A percentile compares a stretch with the other conserved stretches of the same genome.
These are phyloP conservation scores for Eurystomus gularis DNA, from an alignment of 2,113 vertebrate species.

Conservation along the genomic window DNA sequence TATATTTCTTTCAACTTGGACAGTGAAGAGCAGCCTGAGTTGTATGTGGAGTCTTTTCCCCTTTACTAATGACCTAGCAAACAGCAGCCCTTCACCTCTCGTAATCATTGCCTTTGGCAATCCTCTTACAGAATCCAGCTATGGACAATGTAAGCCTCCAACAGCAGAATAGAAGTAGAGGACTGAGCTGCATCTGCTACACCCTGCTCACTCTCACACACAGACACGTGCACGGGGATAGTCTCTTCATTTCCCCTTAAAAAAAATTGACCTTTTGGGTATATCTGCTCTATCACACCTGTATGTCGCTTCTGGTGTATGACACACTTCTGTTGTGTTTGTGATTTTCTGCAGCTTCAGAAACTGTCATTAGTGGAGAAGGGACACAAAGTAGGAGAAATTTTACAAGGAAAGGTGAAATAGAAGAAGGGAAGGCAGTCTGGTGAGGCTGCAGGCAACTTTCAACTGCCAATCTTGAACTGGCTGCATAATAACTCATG, in stretches of 20 bases:
- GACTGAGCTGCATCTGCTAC: neutral
- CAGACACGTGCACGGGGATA: neutral
- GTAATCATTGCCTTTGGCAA: neutral
- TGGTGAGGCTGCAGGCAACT: slow-evolving; percentile 49
- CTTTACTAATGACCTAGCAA: neutral
- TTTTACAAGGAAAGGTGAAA: slow-evolving; percentile 47
- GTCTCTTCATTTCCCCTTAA: neutral
- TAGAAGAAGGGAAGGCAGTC: slow-evolving; percentile 48
- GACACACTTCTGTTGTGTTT: neutral
- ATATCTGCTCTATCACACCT: neutral
- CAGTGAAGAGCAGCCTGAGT: neutral
- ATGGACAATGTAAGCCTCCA: neutral
- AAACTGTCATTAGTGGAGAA: slow-evolving; percentile 56
- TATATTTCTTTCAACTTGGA: neutral
- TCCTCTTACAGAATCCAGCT: neutral
- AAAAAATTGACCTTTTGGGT: neutral
- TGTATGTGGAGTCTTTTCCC: neutral
- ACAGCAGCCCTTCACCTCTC: neutral
- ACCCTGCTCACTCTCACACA: neutral
- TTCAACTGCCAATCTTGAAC: slow-evolving; percentile 57
- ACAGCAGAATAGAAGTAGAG: neutral
- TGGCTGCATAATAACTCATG: slow-evolving; percentile 55
- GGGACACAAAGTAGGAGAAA: slow-evolving; percentile 35
- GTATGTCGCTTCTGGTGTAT: neutral
- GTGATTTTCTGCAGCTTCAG: slow-evolving; percentile 39